A percentile compares a stretch with the other conserved stretches of the same genome.
phyloP scores from a whole-genome alignment of 2,797 vertebrate genomes.

The Brachyrhaphis roseni region DNA sequence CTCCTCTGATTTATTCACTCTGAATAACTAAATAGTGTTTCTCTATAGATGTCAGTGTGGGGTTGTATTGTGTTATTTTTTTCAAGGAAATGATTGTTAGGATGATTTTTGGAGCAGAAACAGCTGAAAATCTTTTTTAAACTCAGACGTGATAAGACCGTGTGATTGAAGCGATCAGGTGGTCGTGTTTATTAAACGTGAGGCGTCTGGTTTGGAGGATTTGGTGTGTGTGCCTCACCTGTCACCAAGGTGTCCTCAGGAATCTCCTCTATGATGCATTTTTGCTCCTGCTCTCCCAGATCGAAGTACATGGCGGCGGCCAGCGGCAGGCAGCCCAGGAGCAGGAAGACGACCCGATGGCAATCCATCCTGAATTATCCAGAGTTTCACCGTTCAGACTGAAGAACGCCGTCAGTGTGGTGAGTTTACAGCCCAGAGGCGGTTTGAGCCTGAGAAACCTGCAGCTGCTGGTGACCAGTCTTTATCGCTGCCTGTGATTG shows the following conservation, averaged over 20 bases:
- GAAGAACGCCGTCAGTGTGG: not conserved
- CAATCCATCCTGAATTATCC: conserved; percentile 66
- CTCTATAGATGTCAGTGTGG: not conserved
- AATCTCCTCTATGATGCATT: conserved; percentile 92
- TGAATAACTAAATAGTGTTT: not conserved
- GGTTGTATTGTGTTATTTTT: too few relatives aligned
- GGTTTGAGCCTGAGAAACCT: conserved; percentile 64
- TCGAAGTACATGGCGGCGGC: conserved; percentile 88
- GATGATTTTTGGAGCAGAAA: not conserved
- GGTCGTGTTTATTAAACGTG: not conserved
- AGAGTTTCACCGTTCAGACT: not conserved
- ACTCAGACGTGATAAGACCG: not conserved
- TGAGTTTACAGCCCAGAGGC: not conserved
- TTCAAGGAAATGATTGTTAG: not conserved
- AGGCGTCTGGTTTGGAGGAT: conserved; percentile 15
- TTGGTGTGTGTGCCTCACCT: conserved; percentile 78
- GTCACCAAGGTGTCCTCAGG: conserved; percentile 86
- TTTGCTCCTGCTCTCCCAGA: conserved; percentile 85
- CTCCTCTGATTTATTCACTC: not conserved
- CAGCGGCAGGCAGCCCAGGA: conserved; percentile 77
- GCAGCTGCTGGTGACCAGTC: conserved; percentile 72
- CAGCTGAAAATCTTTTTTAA: not conserved
- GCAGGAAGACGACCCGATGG: conserved; percentile 59
- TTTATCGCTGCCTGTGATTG: conserved; percentile 53
- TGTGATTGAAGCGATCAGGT: not conserved